Evolutionary conservation across 2,113 vertebrate species (phyloP).

Genomic region (Neolamprologus brichardi): DNA sequence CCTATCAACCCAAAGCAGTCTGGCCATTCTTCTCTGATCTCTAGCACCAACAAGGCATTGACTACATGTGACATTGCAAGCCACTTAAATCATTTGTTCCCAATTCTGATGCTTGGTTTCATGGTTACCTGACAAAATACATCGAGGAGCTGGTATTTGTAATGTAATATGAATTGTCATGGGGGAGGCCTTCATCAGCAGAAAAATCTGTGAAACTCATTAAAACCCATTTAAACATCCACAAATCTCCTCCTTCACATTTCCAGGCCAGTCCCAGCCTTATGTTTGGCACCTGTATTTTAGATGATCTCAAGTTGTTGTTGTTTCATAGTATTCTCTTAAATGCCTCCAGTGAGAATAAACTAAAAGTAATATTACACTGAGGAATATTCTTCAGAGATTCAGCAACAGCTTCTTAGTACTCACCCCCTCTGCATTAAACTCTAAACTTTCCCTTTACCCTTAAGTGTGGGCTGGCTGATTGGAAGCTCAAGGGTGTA

Average conservation of each 20-base stretch:
- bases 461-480: not conserved
- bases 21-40: not conserved
- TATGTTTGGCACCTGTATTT: not conserved
- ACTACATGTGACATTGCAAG: not conserved
- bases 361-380: not conserved
- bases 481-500: not conserved
- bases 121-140: not conserved
- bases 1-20: not conserved
- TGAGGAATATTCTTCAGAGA: not conserved
- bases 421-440: not conserved
- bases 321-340: not conserved
- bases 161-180: not conserved
- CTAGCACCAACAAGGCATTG: not conserved
- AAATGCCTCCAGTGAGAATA: not conserved
- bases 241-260: not conserved
- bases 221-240: not conserved
- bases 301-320: not conserved
- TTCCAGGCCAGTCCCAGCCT: not conserved
- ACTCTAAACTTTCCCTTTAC: not conserved
- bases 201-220: not conserved
- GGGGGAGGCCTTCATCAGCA: not conserved
- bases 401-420: not conserved
- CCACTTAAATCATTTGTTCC: not conserved
- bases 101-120: not conserved
- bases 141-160: not conserved